Percentiles rank a stretch among this genome's conserved stretches.
Evolutionary conservation across 2,797 vertebrate genomes (phyloP).

Genomic region (Argya squamiceps): DNA sequence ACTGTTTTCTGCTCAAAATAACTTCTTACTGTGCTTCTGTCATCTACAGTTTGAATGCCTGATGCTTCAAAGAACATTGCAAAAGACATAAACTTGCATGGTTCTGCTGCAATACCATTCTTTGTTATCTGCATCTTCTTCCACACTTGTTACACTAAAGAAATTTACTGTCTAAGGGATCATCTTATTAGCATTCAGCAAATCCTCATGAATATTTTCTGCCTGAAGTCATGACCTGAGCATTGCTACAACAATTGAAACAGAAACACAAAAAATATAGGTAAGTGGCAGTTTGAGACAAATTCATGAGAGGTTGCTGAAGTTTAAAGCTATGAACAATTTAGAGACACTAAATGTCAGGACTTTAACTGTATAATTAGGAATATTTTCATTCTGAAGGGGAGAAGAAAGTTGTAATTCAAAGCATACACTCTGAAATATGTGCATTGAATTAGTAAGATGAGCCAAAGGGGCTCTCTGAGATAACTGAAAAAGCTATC

Average conservation of each 20-base stretch:
- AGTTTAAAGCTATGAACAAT: background rate
- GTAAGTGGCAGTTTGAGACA: background rate
- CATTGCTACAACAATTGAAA: background rate
- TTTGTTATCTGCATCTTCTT: background rate
- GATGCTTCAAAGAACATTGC: background rate
- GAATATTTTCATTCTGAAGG: background rate
- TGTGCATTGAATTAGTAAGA: background rate
- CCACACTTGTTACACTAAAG: background rate
- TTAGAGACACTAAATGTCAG: background rate
- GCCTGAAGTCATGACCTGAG: background rate
- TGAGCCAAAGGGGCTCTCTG: background rate
- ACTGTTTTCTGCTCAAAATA: background rate
- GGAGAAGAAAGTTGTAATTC: background rate
- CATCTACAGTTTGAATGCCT: background rate
- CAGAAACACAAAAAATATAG: background rate
- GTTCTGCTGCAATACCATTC: background rate
- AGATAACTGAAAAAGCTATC: conserved; percentile 7
- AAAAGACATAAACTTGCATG: background rate
- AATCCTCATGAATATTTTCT: background rate
- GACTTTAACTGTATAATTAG: background rate
- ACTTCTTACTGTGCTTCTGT: background rate
- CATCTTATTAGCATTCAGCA: background rate
- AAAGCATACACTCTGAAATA: background rate
- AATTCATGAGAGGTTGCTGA: background rate
- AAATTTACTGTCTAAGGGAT: background rate